A percentile compares a stretch with the other conserved stretches of the same genome.
Conservation (phyloP, 2,888 invertebrate species). For the Nemapogon koenigi region DNA sequence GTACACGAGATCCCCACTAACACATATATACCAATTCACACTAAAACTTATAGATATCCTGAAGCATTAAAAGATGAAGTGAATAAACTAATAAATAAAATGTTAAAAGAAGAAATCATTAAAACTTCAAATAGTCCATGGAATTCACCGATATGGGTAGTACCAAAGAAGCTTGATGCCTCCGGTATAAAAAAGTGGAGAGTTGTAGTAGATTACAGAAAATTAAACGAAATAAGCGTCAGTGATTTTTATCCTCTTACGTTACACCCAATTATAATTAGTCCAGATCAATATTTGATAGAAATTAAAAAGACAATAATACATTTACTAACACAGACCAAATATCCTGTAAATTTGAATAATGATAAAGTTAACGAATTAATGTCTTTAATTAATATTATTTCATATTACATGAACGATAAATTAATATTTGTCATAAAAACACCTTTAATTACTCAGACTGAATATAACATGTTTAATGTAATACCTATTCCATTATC, state of each 20-base stretch:
- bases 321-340: too few relatives aligned
- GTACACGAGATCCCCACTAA: constrained; percentile 16
- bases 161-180: constrained; percentile 15
- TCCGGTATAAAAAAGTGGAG: constrained; percentile 12
- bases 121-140: constrained; percentile 7
- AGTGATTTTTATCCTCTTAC: constrained; percentile 11
- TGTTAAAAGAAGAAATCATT: constrained; percentile 15
- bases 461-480: too few relatives aligned
- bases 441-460: too few relatives aligned
- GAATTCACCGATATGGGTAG: constrained; percentile 13
- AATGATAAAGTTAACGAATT: too few relatives aligned
- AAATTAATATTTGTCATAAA: too few relatives aligned
- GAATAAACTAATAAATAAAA: constrained; percentile 10
- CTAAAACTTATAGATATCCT: constrained; percentile 18
- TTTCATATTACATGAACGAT: too few relatives aligned
- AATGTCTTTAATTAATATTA: too few relatives aligned
- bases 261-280: too few relatives aligned
- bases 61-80: constrained; percentile 17
- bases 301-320: too few relatives aligned
- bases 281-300: too few relatives aligned
- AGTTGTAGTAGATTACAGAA: constrained; percentile 10
- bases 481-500: too few relatives aligned
- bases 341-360: too few relatives aligned
- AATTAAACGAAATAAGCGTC: constrained; percentile 9
- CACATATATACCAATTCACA: constrained; percentile 15